Conservation (phyloP, 2,888 invertebrate species). For the Adelognathus sp. region DNA sequence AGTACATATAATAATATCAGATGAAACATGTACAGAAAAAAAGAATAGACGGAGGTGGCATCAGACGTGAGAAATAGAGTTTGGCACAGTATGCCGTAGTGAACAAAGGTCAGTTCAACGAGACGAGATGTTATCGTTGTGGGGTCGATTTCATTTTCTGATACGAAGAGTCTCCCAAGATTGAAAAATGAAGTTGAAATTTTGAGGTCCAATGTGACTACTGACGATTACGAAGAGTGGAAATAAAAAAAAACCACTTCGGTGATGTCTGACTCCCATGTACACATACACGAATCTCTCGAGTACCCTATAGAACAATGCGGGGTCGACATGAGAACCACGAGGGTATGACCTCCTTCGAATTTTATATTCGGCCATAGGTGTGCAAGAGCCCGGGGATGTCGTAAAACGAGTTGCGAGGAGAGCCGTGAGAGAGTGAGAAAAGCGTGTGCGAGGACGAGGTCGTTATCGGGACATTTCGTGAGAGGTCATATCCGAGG, state of each 20-base stretch:
- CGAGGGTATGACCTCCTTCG: neutral
- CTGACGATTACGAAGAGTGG: neutral
- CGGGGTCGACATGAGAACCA: neutral
- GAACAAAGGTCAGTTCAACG: neutral
- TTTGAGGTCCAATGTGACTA: neutral
- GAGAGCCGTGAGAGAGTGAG: neutral
- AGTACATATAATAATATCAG: too few species aligned
- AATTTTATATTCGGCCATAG: constrained; percentile 30
- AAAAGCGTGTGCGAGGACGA: constrained; percentile 14
- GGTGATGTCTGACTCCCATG: neutral
- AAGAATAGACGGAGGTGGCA: too few species aligned
- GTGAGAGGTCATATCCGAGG: constrained; percentile 19
- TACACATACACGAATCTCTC: constrained; percentile 2
- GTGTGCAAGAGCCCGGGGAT: constrained; percentile 1
- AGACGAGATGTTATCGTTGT: neutral
- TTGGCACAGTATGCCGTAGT: too few species aligned
- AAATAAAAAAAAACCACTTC: neutral
- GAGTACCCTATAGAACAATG: neutral
- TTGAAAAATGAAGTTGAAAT: neutral
- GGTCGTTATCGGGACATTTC: constrained; percentile 28
- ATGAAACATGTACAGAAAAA: too few species aligned
- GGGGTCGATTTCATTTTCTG: neutral
- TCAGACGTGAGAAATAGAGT: too few species aligned
- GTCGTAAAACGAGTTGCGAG: constrained; percentile 21
- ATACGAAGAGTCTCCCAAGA: neutral